Evolutionary conservation across 2,797 vertebrate genomes (phyloP).

Genomic region (Takifugu ocellatus): DNA sequence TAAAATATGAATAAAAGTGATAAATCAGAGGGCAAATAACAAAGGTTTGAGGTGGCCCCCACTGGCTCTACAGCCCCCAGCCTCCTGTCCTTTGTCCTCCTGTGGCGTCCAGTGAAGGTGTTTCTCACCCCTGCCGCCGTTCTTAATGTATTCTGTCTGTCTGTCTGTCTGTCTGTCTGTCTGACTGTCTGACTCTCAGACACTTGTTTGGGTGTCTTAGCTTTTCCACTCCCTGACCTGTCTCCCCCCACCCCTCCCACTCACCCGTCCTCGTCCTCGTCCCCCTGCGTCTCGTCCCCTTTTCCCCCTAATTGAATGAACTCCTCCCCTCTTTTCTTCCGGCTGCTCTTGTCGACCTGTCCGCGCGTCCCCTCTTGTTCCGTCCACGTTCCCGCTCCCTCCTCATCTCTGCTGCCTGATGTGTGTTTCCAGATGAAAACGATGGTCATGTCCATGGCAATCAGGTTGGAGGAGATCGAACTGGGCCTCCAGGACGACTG

Average conservation of each 20-base stretch:
- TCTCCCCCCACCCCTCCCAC: slow-evolving; percentile 8
- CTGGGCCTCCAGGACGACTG: slow-evolving; percentile 42
- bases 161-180: slow-evolving; percentile 47
- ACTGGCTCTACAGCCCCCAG: too few species aligned
- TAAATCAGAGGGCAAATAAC: neutral
- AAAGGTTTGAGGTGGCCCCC: neutral
- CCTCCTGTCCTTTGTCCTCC: slow-evolving; percentile 20
- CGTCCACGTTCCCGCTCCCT: slow-evolving; percentile 5
- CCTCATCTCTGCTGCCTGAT: neutral
- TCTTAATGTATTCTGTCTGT: slow-evolving; percentile 63
- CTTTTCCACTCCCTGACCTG: slow-evolving; percentile 55
- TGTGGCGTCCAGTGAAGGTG: slow-evolving; percentile 16
- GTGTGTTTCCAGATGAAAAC: slow-evolving; percentile 71
- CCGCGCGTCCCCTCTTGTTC: slow-evolving; percentile 26
- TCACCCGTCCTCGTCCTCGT: slow-evolving; percentile 46
- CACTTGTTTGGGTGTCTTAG: slow-evolving; percentile 55
- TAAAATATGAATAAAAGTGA: too few species aligned
- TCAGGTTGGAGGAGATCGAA: slow-evolving; percentile 73
- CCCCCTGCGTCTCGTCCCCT: slow-evolving; percentile 37
- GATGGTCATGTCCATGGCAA: slow-evolving; percentile 75
- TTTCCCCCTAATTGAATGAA: slow-evolving; percentile 43
- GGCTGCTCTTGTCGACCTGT: slow-evolving; percentile 53
- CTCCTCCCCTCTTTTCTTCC: slow-evolving; percentile 41
- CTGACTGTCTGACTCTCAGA: slow-evolving; percentile 42
- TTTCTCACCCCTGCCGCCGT: slow-evolving; percentile 10